Evolutionary conservation across 1,140 invertebrate species (phyloP).

Genomic region (Holotrichia oblita): DNA sequence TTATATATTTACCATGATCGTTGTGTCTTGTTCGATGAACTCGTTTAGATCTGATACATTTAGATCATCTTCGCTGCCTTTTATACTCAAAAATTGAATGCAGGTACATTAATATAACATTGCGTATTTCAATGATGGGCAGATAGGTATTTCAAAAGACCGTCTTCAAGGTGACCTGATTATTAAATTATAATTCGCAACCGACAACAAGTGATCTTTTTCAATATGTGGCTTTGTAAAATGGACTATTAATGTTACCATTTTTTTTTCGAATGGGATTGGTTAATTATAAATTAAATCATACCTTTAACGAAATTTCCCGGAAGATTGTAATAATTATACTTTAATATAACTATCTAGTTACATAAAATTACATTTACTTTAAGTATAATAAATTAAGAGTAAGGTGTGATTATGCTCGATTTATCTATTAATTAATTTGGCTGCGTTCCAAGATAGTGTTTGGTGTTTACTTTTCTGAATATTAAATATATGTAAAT

Average conservation of each 20-base stretch:
- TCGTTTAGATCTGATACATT: background rate
- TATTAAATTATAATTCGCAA: background rate
- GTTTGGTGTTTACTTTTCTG: no score
- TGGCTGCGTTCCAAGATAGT: no score
- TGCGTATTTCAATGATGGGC: conserved; percentile 15
- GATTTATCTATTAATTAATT: no score
- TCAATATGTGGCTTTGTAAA: background rate
- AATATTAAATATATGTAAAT: no score
- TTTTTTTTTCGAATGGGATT: no score
- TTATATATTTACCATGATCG: background rate
- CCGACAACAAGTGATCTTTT: conserved; percentile 4
- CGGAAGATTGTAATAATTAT: no score
- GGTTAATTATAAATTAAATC: no score
- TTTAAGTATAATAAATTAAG: no score
- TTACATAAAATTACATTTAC: no score
- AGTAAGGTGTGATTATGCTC: no score
- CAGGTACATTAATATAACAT: background rate
- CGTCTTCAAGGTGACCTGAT: conserved; percentile 21
- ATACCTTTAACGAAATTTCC: no score
- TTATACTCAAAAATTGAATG: conserved; percentile 25
- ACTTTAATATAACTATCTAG: no score
- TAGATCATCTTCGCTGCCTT: conserved; percentile 9
- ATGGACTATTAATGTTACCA: background rate
- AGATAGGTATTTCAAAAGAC: conserved; percentile 11
- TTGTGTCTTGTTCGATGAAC: background rate